These are phyloP conservation scores for Anas acuta DNA, from an alignment of 2,797 vertebrate species.

Conservation along the genomic window DNA sequence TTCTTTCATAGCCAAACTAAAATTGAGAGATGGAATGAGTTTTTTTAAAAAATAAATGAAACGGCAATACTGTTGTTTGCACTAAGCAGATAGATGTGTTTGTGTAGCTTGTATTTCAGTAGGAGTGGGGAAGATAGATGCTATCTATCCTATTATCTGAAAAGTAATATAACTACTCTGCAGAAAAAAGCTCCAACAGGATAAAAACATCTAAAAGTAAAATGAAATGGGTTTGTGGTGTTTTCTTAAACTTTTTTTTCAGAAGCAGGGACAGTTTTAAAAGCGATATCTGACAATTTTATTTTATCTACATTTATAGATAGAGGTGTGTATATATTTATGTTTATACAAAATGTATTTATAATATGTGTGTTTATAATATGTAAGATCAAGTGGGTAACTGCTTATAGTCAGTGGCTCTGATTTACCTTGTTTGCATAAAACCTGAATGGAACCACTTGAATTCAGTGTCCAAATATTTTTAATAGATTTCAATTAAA, in stretches of 20 bases:
- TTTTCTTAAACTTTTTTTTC: background rate
- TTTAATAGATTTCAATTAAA: background rate
- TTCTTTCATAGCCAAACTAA: background rate
- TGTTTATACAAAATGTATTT: background rate
- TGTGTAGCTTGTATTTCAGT: background rate
- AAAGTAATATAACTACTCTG: background rate
- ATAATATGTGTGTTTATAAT: background rate
- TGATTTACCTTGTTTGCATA: background rate
- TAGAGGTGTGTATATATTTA: fast-evolving
- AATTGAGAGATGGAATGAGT: background rate
- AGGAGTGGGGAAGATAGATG: background rate
- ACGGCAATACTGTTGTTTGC: background rate
- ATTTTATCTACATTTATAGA: background rate
- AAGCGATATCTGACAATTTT: background rate
- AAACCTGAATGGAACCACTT: background rate
- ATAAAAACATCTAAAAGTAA: background rate
- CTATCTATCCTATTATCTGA: background rate
- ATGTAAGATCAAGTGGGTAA: background rate
- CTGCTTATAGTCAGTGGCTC: background rate
- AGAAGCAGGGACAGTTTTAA: background rate
- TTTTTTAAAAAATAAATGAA: background rate
- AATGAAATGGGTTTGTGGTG: background rate
- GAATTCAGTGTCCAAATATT: background rate
- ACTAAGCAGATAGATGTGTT: background rate
- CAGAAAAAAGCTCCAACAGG: background rate